Base-by-base conservation (phyloP, 53 echinoderm and acorn worm genomes). In the Mesocentrotus franciscanus region DNA sequence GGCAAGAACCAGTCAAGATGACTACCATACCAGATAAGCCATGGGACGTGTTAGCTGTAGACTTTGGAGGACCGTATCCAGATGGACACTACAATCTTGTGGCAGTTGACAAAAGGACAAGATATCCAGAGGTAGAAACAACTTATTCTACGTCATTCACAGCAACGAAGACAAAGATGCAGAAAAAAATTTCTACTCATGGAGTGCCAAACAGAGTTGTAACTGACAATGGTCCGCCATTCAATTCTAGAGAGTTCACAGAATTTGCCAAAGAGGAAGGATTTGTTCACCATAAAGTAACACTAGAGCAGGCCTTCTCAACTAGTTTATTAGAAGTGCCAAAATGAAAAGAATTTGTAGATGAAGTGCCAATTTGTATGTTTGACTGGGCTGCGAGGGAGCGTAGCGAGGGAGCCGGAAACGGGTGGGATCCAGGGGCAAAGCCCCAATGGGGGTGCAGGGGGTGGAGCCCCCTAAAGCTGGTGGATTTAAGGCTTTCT, bases 221-320 rank as follows among this genome's bases (percentile, higher is more conserved):
- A 34, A 96, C 89, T 70, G 95, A 96, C 87, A 93, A 95, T 93
- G 95, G 96, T 2, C 96, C 95, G 93, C 97, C 97, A 83, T 96
- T 96, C 84, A 94, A 95, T 24, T 95, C 95, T 49, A 95, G 84
- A 72, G 95, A 96, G 20, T 97, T 97, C 24, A 8, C 75, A 94
- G 78, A 97, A 27, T 96, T 96, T 76, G 95, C 94, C 0, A 93
- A 81, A 74, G 96, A 91, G 91, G 96, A 96, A 75, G 97, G 96
- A 85, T 95, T 95, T 90, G 60, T 90, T 8, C 95, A 97, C 72
- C 95, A 97, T 34, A 92, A 78, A 74, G 95, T 97, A 20, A 97
- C 96, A 58, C 96, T 94, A 89, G 92, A 96, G n/a, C 95, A 95
- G 85, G 83, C 96, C 24, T n/a, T n/a, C n/a, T n/a, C n/a, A n/a